Evolutionary conservation across 2,797 vertebrate genomes (phyloP).

Genomic region (Manis pentadactyla): DNA sequence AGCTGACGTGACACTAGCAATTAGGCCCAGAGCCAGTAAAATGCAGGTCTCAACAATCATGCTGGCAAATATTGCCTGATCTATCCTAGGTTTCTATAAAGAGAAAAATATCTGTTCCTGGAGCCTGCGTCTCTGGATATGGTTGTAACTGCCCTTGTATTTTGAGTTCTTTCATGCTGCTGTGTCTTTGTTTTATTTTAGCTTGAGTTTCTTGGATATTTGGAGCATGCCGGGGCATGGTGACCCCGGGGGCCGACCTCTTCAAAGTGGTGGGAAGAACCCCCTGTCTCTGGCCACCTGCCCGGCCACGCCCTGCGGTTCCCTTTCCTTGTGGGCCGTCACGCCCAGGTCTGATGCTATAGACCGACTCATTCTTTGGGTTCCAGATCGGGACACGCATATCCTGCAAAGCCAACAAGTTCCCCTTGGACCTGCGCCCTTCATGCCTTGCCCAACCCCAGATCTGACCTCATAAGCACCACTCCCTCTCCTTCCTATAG

Average conservation of each 20-base stretch:
- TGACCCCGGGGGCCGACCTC: no score
- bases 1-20: not conserved
- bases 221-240: accelerated
- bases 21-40: not conserved
- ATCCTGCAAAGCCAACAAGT: accelerated
- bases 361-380: not conserved
- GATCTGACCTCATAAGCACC: not conserved
- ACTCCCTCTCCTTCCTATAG: not conserved
- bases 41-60: not conserved
- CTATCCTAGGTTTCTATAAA: not conserved
- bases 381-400: accelerated
- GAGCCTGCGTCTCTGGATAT: accelerated
- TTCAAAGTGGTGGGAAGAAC: accelerated
- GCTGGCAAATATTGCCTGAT: not conserved
- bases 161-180: no score
- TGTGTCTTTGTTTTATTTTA: not conserved
- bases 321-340: accelerated
- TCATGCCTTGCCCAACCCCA: not conserved
- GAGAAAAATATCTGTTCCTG: no score
- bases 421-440: not conserved
- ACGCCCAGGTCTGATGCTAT: not conserved
- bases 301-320: no score
- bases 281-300: accelerated
- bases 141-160: accelerated
- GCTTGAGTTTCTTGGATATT: not conserved